Percentiles rank a stretch among this genome's conserved stretches.
Evolutionary conservation across 2,888 invertebrate genomes (phyloP).

Genomic region (Zygothrica quintamaculata): DNA sequence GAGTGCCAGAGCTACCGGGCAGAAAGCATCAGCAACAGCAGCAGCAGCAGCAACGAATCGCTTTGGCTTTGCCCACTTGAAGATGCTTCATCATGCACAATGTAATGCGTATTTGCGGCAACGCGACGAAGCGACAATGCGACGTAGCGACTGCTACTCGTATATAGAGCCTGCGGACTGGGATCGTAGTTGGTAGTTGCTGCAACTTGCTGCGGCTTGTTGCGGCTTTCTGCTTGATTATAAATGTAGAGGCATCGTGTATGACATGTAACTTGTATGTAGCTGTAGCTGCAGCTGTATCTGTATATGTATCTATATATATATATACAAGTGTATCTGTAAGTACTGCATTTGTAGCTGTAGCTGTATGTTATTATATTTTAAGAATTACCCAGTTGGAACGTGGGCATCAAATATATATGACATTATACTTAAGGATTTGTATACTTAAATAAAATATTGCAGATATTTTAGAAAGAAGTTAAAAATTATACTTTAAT

Average conservation of each 20-base stretch:
- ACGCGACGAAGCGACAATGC: no score
- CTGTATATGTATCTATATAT: constrained; percentile 3
- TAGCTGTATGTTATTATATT: neutral
- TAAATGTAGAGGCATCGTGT: constrained; percentile 71
- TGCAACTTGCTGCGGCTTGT: constrained; percentile 13
- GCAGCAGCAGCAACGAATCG: constrained; percentile 44
- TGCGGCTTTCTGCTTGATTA: constrained; percentile 73
- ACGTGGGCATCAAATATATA: neutral
- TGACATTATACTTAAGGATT: neutral
- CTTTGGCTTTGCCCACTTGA: constrained; percentile 58
- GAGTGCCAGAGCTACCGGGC: constrained; percentile 58
- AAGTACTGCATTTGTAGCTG: constrained; percentile 7
- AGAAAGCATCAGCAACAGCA: constrained; percentile 10
- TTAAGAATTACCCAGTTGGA: constrained; percentile 38
- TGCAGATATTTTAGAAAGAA: no score
- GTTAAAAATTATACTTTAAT: no score
- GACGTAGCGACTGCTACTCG: neutral
- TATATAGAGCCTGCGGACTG: constrained; percentile 1
- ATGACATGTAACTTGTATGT: constrained; percentile 70
- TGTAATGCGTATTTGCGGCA: constrained; percentile 53
- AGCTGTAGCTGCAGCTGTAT: constrained; percentile 13
- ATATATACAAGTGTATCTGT: constrained; percentile 21
- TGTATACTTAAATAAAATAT: neutral
- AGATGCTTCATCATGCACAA: constrained; percentile 75
- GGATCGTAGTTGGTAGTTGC: constrained; percentile 9